phyloP scores from a whole-genome alignment of 2,888 invertebrate genomes.

The Zhuqinia jingwanae region DNA sequence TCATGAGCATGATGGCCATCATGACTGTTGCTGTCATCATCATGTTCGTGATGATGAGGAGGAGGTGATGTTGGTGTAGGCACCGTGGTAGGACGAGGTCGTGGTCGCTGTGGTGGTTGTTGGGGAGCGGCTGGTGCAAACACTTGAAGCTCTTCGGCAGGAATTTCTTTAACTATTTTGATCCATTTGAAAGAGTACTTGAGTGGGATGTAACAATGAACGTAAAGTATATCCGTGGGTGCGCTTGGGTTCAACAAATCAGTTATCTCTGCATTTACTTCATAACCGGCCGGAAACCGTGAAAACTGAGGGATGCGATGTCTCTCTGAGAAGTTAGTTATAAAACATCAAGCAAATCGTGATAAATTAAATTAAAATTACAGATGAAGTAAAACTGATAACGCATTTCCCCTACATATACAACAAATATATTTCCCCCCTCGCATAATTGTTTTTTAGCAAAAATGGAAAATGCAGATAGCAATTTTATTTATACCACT shows the following conservation, averaged over 20 bases:
- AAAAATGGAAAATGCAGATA: too few species aligned
- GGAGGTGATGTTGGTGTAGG: constrained; percentile 12
- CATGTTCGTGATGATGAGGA: not conserved
- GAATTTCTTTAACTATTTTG: constrained; percentile 74
- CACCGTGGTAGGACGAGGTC: constrained; percentile 17
- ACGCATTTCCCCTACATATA: too few species aligned
- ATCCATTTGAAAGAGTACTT: constrained; percentile 78
- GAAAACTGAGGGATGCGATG: constrained; percentile 74
- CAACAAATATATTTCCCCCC: too few species aligned
- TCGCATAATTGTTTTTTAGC: too few species aligned
- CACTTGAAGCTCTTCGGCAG: constrained; percentile 63
- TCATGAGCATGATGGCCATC: not conserved
- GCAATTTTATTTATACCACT: too few species aligned
- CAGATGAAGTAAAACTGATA: too few species aligned
- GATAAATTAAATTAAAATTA: not conserved
- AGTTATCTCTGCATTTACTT: constrained; percentile 76
- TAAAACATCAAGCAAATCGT: not conserved
- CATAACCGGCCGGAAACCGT: constrained; percentile 76
- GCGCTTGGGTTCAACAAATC: constrained; percentile 69
- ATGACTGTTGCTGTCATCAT: not conserved
- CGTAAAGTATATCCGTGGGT: constrained; percentile 65
- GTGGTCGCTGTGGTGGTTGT: not conserved
- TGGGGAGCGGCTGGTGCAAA: constrained; percentile 36
- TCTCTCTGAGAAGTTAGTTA: constrained; percentile 60
- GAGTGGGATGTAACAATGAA: constrained; percentile 76